phyloP scores from a whole-genome alignment of 2,888 invertebrate genomes.

The Drosophila neutralis region DNA sequence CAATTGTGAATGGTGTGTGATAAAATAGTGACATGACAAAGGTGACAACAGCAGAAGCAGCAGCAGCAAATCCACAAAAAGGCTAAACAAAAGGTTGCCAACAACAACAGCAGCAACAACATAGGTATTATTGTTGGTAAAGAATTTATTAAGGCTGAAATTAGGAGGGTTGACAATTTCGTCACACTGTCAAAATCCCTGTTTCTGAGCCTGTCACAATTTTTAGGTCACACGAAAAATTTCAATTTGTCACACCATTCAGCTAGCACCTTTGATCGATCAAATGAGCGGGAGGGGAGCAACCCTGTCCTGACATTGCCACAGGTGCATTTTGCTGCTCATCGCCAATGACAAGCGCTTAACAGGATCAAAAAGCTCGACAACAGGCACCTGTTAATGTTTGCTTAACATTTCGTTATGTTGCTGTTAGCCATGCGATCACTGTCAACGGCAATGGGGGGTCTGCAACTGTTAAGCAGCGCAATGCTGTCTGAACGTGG shows the following conservation, averaged over 20 bases:
- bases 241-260: slow-evolving; percentile 48
- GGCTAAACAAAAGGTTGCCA: slow-evolving; percentile 71
- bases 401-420: neutral
- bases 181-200: slow-evolving; percentile 61
- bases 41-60: slow-evolving; percentile 57
- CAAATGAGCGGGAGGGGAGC: neutral
- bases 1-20: slow-evolving; percentile 51
- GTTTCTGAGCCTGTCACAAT: slow-evolving; percentile 38
- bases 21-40: slow-evolving; percentile 76
- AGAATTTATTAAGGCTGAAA: slow-evolving; percentile 73
- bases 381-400: neutral
- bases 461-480: slow-evolving; percentile 1
- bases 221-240: slow-evolving; percentile 33
- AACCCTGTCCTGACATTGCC: neutral
- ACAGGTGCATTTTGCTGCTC: slow-evolving; percentile 19
- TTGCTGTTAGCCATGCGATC: slow-evolving; percentile 9
- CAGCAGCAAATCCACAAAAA: slow-evolving; percentile 73
- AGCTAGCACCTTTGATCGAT: slow-evolving; percentile 25
- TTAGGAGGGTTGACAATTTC: slow-evolving; percentile 79
- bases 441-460: neutral
- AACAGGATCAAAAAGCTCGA: slow-evolving; percentile 6
- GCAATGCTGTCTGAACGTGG: slow-evolving; percentile 15
- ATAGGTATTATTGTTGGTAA: slow-evolving; percentile 50
- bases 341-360: neutral
- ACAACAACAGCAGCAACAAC: slow-evolving; percentile 20